Evolutionary conservation across 53 echinoderm and acorn worm species (phyloP).

Genomic region (Paracentrotus lividus): DNA sequence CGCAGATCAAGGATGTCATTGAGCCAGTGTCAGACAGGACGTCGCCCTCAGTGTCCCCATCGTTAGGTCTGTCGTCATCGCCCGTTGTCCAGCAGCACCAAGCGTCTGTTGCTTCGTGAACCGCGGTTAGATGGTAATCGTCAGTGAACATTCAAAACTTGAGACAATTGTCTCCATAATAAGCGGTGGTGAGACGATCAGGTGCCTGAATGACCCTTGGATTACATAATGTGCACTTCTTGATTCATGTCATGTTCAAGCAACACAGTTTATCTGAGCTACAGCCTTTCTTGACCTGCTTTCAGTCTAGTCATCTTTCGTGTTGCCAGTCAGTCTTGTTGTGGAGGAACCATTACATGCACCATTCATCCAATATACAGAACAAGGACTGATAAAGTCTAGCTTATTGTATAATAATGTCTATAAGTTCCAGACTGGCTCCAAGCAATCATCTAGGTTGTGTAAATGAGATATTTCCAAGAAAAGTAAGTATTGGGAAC

Average conservation of each 20-base stretch:
- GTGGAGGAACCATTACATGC: neutral
- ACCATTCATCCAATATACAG: neutral
- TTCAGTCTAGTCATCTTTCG: neutral
- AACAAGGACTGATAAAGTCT: neutral
- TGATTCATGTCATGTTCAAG: neutral
- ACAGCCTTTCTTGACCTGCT: constrained; percentile 45
- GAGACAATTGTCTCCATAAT: constrained; percentile 26
- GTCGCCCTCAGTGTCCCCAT: constrained; percentile 79
- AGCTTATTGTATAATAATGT: neutral
- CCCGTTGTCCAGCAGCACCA: constrained; percentile 76
- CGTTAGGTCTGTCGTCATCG: constrained; percentile 29
- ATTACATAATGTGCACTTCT: constrained; percentile 5
- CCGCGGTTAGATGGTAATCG: neutral
- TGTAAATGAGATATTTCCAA: neutral
- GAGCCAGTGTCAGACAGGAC: constrained; percentile 63
- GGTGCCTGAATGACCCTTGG: constrained; percentile 31
- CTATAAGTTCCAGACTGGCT: too few species aligned
- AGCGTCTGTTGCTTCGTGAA: constrained; percentile 58
- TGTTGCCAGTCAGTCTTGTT: constrained; percentile 40
- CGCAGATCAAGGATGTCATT: constrained; percentile 85
- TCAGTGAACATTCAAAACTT: neutral
- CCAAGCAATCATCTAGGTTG: too few species aligned
- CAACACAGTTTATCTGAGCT: constrained; percentile 9
- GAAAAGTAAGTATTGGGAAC: neutral
- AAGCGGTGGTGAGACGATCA: neutral